Conservation (phyloP, 2,113 vertebrate genomes). For the Pelobates fuscus region DNA sequence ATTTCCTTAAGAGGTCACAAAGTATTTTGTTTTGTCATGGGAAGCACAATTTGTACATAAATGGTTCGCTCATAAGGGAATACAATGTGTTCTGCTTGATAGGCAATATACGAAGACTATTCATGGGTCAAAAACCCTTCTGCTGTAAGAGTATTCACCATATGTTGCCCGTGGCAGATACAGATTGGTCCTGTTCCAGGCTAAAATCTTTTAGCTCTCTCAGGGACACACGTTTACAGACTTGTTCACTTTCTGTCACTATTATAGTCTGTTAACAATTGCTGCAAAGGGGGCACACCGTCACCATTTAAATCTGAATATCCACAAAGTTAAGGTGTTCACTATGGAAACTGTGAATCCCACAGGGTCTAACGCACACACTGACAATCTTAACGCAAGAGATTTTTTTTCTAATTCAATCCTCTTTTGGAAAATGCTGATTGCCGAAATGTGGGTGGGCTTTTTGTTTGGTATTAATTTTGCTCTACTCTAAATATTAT, state of each 20-base stretch:
- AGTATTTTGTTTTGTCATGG: conserved; percentile 31
- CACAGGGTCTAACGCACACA: too few species aligned
- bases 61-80: conserved; percentile 35
- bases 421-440: too few species aligned
- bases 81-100: conserved; percentile 25
- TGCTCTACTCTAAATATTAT: too few species aligned
- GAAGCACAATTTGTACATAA: conserved; percentile 37
- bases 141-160: conserved; percentile 20
- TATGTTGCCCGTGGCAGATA: conserved; percentile 35
- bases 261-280: too few species aligned
- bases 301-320: too few species aligned
- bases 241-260: conserved; percentile 11
- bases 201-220: neutral
- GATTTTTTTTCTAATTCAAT: too few species aligned
- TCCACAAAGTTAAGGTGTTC: too few species aligned
- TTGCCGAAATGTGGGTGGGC: too few species aligned
- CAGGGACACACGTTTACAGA: conserved; percentile 6
- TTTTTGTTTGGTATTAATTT: too few species aligned
- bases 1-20: conserved; percentile 14
- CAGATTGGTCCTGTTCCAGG: conserved; percentile 15
- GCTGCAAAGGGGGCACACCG: too few species aligned
- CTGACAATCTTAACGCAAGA: too few species aligned
- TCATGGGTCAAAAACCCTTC: conserved; percentile 28
- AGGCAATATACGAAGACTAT: conserved; percentile 19
- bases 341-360: too few species aligned